Conservation (phyloP, 2,797 vertebrate species). For the Thunnus albacares region DNA sequence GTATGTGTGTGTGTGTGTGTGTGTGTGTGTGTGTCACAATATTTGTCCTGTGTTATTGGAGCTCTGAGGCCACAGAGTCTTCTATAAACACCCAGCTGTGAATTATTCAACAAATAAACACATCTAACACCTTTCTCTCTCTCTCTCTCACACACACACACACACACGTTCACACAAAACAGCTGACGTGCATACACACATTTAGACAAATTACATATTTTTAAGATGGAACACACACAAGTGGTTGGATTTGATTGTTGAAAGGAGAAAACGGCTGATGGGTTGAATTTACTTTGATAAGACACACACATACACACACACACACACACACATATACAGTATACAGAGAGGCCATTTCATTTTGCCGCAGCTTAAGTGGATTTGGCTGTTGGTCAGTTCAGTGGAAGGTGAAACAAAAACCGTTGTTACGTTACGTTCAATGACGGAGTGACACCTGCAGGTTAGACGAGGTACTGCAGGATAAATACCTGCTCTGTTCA, state of each 20-base stretch:
- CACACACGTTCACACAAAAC: slow-evolving; percentile 4
- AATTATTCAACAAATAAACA: slow-evolving; percentile 78
- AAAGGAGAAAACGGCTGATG: slow-evolving; percentile 36
- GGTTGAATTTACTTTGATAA: slow-evolving; percentile 24
- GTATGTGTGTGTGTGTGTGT: slow-evolving; percentile 26
- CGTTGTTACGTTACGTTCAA: neutral
- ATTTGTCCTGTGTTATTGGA: slow-evolving; percentile 77
- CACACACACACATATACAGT: slow-evolving; percentile 2
- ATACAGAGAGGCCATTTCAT: slow-evolving; percentile 43
- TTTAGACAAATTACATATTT: slow-evolving; percentile 23
- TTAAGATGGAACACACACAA: slow-evolving; percentile 26
- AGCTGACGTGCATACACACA: slow-evolving; percentile 11
- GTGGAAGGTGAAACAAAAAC: slow-evolving; percentile 37
- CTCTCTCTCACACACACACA: neutral
- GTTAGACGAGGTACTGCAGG: neutral
- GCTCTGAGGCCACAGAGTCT: slow-evolving; percentile 69
- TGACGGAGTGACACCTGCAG: slow-evolving; percentile 48
- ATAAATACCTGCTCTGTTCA: neutral
- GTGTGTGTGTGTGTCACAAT: slow-evolving; percentile 57
- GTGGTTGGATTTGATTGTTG: slow-evolving; percentile 27
- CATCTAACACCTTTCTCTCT: slow-evolving; percentile 29
- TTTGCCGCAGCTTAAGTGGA: slow-evolving; percentile 53
- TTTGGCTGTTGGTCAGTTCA: slow-evolving; percentile 54
- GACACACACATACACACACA: neutral
- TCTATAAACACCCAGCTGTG: slow-evolving; percentile 75